Base-by-base conservation (phyloP, 2,113 vertebrate species). In the Caranx melampygus region DNA sequence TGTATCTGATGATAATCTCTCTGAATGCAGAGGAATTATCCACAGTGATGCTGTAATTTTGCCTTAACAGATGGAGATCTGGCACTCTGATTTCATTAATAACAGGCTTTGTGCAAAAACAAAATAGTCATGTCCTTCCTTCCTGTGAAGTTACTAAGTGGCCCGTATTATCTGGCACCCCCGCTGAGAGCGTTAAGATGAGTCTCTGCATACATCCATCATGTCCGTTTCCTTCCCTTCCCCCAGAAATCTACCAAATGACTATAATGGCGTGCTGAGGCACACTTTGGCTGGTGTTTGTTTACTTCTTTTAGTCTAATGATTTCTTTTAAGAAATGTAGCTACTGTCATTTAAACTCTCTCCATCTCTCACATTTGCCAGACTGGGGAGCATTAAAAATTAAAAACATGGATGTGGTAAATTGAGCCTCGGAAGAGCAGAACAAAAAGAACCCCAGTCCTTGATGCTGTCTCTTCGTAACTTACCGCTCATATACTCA, bases 81-180 rank as follows among this genome's bases (percentile, higher is more conserved):
- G 62, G 70, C 55, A 21, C 64, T 80, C 35, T 40, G 16, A 59
- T 82, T 83, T 65, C 4, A 20, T 40, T 68, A 79, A 89, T 55
- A 78, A 73, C 33, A 62, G 47, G n/a, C 62, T 58, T 55, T 33
- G 62, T 47, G 54, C 42, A 42, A 66, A 72, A 79, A 45, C 20
- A 61, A 78, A 51, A 75, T 11, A 44, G 45, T 81, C 37, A 42
- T 44, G 58, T 87, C 49, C 70, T 72, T 81, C 45, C 66, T 82
- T 82, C 60, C 60, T 68, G 71, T 69, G 79, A 64, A 79, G 79
- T 71, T 79, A 72, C 71, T 82, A 88, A 91, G 81, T 81, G 75
- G 60, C 75, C 42, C 2, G 37, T 64, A 83, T 91, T 81, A 90
- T 83, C 76, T 60, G 21, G 40, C 63, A 47, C 81, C 85, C 91